Evolutionary conservation across 2,113 vertebrate species (phyloP).

Genomic region (Passer domesticus): DNA sequence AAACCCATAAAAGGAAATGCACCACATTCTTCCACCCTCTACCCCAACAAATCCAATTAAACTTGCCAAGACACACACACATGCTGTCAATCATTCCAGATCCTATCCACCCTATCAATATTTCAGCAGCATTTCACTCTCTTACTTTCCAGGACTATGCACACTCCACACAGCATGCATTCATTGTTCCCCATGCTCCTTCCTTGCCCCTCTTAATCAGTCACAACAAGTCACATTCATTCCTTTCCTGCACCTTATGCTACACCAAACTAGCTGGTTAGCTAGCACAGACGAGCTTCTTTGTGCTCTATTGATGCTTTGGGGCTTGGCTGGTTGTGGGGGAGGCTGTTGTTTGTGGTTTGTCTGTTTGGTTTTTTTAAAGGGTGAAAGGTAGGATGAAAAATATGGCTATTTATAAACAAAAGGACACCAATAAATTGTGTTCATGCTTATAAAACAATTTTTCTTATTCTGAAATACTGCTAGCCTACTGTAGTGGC

Average conservation of each 20-base stretch:
- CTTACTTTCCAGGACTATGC: slow-evolving; percentile 3
- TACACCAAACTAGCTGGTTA: neutral
- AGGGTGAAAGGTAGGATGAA: neutral
- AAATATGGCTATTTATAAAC: neutral
- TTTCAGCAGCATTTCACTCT: slow-evolving; percentile 54
- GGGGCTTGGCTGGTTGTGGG: neutral
- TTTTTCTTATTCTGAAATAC: neutral
- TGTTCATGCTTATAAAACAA: neutral
- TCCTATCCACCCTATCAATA: slow-evolving; percentile 36
- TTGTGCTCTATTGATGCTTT: neutral
- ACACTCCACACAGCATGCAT: slow-evolving; percentile 20
- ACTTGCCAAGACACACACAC: slow-evolving; percentile 45
- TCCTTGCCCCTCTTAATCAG: slow-evolving; percentile 36
- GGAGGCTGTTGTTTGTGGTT: neutral
- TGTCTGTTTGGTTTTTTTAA: neutral
- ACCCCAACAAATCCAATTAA: slow-evolving; percentile 59
- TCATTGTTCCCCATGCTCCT: slow-evolving; percentile 19
- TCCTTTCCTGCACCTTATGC: neutral
- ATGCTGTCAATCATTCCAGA: slow-evolving; percentile 15
- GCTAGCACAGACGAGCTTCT: neutral
- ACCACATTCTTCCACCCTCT: slow-evolving; percentile 23
- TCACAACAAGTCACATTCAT: slow-evolving; percentile 4
- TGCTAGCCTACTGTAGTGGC: neutral
- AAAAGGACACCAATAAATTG: neutral
- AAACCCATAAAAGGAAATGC: slow-evolving; percentile 35